Percentiles rank a stretch among this genome's conserved stretches.
These are phyloP conservation scores for Pempheris klunzingeri DNA, from an alignment of 2,797 vertebrate species.

Conservation along the genomic window DNA sequence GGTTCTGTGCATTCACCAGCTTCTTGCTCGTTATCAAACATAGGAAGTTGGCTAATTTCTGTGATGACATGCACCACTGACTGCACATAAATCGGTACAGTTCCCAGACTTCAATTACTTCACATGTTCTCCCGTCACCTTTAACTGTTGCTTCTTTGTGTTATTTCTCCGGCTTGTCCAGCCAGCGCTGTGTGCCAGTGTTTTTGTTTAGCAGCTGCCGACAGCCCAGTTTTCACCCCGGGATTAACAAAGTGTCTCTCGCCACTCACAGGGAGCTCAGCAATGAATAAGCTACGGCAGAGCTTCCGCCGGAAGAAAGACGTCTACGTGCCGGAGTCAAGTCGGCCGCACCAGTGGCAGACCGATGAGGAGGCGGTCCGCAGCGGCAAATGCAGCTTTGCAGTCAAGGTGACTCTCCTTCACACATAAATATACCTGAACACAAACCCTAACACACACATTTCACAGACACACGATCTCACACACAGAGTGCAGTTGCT, in stretches of 20 bases:
- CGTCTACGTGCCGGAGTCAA: conserved; percentile 97
- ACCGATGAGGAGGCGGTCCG: conserved; percentile 98
- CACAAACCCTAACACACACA: not conserved
- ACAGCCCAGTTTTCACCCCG: not conserved
- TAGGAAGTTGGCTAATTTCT: conserved; percentile 36
- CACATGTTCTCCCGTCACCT: not conserved
- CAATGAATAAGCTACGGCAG: conserved; percentile 99
- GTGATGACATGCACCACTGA: conserved; percentile 19
- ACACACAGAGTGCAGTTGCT: not conserved
- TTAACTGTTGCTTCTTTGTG: not conserved
- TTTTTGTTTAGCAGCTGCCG: conserved; percentile 23
- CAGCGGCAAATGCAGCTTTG: conserved; percentile 97
- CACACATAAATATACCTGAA: conserved; percentile 28
- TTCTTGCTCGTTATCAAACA: conserved; percentile 33
- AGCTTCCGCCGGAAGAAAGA: conserved; percentile 99
- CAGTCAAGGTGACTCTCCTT: conserved; percentile 93
- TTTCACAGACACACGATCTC: not conserved
- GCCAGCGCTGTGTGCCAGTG: not conserved
- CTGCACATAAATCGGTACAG: conserved; percentile 4
- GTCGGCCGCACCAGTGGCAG: conserved; percentile 99
- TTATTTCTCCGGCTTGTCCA: conserved; percentile 2
- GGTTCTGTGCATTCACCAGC: not conserved
- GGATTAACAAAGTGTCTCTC: conserved; percentile 42
- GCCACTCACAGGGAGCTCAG: conserved; percentile 79
- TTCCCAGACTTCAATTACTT: conserved; percentile 6